phyloP scores from a whole-genome alignment of 2,113 vertebrate species.

The Anser brachyrhynchus region DNA sequence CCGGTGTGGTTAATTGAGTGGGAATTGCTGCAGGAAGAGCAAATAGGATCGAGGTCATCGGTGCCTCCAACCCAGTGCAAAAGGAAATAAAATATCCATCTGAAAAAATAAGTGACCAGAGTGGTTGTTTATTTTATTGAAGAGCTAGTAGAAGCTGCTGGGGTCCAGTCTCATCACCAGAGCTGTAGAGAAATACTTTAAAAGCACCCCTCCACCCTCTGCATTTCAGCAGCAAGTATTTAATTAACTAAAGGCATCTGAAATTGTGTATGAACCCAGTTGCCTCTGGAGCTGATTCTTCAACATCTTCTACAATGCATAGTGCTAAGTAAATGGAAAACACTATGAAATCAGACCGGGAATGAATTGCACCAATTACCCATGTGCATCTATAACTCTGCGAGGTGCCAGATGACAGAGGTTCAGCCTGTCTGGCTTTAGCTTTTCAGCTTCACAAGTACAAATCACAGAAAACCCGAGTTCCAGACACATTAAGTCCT shows the following conservation, averaged over 20 bases:
- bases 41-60: not conserved
- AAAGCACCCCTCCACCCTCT: rapidly evolving
- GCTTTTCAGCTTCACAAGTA: not conserved
- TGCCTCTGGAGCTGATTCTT: not conserved
- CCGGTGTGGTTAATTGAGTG: rapidly evolving
- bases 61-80: not conserved
- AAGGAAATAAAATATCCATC: not conserved
- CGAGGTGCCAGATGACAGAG: not conserved
- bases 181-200: not conserved
- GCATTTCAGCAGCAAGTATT: not conserved
- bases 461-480: not conserved
- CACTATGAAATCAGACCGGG: not conserved
- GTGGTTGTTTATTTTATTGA: not conserved
- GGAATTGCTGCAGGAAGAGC: not conserved
- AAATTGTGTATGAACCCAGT: not conserved
- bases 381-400: not conserved
- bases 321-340: not conserved
- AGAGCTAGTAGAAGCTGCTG: not conserved
- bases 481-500: not conserved
- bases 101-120: not conserved
- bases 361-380: not conserved
- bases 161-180: not conserved
- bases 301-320: not conserved
- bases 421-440: not conserved
- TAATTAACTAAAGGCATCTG: not conserved